These are phyloP conservation scores for Patagioenas fasciata DNA, from an alignment of 2,113 vertebrate species.

Conservation along the genomic window DNA sequence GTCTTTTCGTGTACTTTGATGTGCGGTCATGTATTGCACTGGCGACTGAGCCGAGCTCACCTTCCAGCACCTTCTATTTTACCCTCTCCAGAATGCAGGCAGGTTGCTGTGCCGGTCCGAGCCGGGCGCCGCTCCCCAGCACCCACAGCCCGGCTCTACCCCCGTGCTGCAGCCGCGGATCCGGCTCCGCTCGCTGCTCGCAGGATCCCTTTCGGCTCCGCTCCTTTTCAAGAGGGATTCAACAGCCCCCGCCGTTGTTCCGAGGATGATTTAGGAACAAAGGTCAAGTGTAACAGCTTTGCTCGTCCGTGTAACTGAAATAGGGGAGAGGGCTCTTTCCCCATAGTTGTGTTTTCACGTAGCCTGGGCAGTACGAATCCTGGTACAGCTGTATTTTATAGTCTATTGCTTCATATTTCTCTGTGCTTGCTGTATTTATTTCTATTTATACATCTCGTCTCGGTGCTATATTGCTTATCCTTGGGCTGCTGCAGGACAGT, in stretches of 20 bases:
- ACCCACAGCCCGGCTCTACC: not conserved
- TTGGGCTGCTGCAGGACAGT: not conserved
- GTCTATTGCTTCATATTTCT: not conserved
- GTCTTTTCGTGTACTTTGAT: not conserved
- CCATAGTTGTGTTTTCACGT: not conserved
- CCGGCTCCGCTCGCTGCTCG: not conserved
- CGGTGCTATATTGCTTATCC: not conserved
- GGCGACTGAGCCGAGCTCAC: not conserved
- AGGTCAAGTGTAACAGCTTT: constrained; percentile 48
- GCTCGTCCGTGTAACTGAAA: not conserved
- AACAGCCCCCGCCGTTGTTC: not conserved
- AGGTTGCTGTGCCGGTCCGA: accelerated
- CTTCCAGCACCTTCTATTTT: not conserved
- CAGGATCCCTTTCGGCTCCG: not conserved
- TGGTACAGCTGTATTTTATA: not conserved
- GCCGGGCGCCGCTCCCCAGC: not conserved
- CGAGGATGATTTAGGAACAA: constrained; percentile 15
- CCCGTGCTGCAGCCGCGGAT: not conserved
- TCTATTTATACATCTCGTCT: not conserved
- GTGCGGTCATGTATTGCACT: too few species aligned
- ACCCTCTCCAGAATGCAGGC: not conserved
- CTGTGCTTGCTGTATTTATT: not conserved
- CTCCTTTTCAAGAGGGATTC: not conserved
- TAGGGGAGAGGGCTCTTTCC: constrained; percentile 36
- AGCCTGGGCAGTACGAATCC: not conserved